phyloP scores from a whole-genome alignment of 2,113 vertebrate species.

The Hydrochoerus hydrochaeris region DNA sequence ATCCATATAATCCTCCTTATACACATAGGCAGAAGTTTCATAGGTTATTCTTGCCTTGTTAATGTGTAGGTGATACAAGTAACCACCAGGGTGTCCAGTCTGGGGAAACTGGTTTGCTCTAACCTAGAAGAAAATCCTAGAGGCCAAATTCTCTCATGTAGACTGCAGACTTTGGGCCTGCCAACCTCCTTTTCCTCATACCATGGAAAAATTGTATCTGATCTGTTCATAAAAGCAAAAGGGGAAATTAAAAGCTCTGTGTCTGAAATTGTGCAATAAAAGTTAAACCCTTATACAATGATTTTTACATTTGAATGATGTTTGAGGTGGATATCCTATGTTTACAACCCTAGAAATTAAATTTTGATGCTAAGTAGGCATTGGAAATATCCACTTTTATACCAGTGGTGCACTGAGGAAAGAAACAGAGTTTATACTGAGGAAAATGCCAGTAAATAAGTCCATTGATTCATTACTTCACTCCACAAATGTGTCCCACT shows the following conservation, averaged over 20 bases:
- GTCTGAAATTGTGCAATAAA: conserved; percentile 6
- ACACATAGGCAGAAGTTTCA: neutral
- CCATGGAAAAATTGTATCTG: neutral
- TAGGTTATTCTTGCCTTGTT: neutral
- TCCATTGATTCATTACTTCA: neutral
- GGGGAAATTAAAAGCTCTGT: neutral
- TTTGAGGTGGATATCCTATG: conserved; percentile 16
- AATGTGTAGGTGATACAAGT: neutral
- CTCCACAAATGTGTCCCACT: neutral
- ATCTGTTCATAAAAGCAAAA: neutral
- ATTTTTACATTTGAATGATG: conserved; percentile 41
- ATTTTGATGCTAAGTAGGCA: neutral
- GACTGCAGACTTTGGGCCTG: neutral
- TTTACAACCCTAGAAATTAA: neutral
- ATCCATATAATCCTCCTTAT: neutral
- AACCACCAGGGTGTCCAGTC: neutral
- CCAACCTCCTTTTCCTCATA: neutral
- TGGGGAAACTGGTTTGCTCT: neutral
- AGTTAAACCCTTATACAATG: conserved; percentile 1
- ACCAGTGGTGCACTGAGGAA: neutral
- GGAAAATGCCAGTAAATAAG: neutral
- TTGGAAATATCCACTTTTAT: neutral
- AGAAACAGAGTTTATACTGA: neutral
- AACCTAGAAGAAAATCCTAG: neutral
- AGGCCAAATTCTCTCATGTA: neutral